Base-by-base conservation (phyloP, 1,140 invertebrate species). In the Drosophila willistoni region DNA sequence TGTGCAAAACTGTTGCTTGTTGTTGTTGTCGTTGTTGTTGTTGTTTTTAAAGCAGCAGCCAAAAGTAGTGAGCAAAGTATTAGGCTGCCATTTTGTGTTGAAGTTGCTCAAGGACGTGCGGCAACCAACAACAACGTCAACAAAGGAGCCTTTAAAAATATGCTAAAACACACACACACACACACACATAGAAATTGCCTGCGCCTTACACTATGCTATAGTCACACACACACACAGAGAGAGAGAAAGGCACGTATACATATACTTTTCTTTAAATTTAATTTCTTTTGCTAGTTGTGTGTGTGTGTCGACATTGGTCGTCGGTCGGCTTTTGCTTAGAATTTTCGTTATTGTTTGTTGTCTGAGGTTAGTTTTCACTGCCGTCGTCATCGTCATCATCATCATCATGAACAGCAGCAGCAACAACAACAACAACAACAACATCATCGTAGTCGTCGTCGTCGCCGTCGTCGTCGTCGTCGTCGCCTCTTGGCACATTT, bases 311-410 rank as follows among this genome's bases (percentile, higher is more conserved):
- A 55, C 67, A 59, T 65, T 56, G 71, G 61, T 71, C 73, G 62
- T 65, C 64, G 76, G 73, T 75, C 73, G 73, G 73, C 65, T 64
- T 63, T 47, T 87, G 84, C 83, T 89, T 89, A 87, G 83, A 86
- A 89, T 89, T 89, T 86, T 89, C 83, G 80, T 83, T 87, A 87
- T 87, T 89, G 84, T 89, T 87, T 87, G 83, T 87, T 87, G 83
- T 87, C 83, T 87, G 84, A 87, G 83, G 83, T 87, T 87, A 87
- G 83, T 87, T 87, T 86, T 87, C 84, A 87, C 79, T 86, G 83
- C 79, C 82, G 82, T 70, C 78, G 71, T 65, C 61, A 44, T 13
- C 54, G 65, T 25, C 22, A 25, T 25, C 22, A 25, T 25, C 22
- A 64, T 22, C 66, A 25, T 7, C 63, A 42, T 25, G 63, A 34